Percentiles rank a stretch among this genome's conserved stretches.
Conservation (phyloP, 2,113 vertebrate species). For the Charadrius vociferus region DNA sequence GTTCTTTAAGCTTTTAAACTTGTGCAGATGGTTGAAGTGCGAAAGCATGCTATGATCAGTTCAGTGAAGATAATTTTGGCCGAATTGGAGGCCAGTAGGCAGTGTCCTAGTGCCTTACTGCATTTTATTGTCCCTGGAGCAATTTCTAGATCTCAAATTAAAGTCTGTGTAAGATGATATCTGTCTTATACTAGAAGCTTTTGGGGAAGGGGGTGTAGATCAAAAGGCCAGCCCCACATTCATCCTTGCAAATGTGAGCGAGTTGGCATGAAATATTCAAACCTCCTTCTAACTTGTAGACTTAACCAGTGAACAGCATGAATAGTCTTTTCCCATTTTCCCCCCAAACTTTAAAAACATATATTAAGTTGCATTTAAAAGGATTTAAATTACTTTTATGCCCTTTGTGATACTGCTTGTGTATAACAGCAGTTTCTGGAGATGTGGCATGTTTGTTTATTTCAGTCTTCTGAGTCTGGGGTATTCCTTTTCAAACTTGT, state of each 20-base stretch:
- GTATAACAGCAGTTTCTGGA: background rate
- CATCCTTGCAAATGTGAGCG: background rate
- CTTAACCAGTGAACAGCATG: background rate
- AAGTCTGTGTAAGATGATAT: background rate
- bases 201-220: background rate
- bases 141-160: background rate
- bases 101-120: background rate
- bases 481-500: background rate
- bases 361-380: background rate
- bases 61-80: background rate
- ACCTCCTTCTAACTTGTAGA: background rate
- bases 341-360: background rate
- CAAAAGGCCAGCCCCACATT: background rate
- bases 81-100: background rate
- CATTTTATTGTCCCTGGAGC: background rate
- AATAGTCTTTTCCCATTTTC: background rate
- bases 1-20: background rate
- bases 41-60: background rate
- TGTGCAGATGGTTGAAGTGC: background rate
- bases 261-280: background rate
- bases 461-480: background rate
- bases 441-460: background rate
- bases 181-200: background rate
- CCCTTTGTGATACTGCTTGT: background rate
- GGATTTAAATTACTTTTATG: background rate